These are phyloP conservation scores for Eueremaeus valkanovi DNA, from an alignment of 2,888 invertebrate species.

Conservation along the genomic window DNA sequence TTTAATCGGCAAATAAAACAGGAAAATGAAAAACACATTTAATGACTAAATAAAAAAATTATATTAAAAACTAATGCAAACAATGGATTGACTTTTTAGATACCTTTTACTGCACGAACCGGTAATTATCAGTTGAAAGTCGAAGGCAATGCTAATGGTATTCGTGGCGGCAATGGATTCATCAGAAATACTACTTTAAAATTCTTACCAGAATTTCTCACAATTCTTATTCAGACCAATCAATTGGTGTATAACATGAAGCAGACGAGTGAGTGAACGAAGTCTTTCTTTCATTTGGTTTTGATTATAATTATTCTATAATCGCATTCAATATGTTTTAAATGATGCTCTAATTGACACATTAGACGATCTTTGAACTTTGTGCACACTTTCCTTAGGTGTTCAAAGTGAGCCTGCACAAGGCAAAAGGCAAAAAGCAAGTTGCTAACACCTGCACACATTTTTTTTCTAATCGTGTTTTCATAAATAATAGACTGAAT, in stretches of 20 bases:
- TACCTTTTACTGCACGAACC: conserved; percentile 51
- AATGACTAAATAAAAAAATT: neutral
- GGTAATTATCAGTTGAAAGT: conserved; percentile 54
- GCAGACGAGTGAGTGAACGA: conserved; percentile 44
- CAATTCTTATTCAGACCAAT: conserved; percentile 55
- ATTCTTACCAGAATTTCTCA: conserved; percentile 54
- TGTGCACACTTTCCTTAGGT: neutral
- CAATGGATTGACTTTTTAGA: conserved; percentile 48
- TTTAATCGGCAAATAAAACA: neutral
- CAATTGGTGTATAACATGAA: conserved; percentile 54
- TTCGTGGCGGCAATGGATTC: conserved; percentile 53
- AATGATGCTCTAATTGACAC: neutral
- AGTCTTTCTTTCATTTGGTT: neutral
- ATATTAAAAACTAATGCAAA: neutral
- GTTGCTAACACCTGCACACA: neutral
- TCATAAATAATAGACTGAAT: too few relatives aligned
- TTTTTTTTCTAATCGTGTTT: neutral
- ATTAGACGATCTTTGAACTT: neutral
- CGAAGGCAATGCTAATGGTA: conserved; percentile 52
- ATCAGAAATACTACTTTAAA: conserved; percentile 53
- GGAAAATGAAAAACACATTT: neutral
- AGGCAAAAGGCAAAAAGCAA: neutral
- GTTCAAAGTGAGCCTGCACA: too few relatives aligned
- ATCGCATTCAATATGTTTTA: neutral
- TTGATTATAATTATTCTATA: neutral